Base-by-base conservation (phyloP, 2,888 invertebrate genomes). In the Athetis lepigone region DNA sequence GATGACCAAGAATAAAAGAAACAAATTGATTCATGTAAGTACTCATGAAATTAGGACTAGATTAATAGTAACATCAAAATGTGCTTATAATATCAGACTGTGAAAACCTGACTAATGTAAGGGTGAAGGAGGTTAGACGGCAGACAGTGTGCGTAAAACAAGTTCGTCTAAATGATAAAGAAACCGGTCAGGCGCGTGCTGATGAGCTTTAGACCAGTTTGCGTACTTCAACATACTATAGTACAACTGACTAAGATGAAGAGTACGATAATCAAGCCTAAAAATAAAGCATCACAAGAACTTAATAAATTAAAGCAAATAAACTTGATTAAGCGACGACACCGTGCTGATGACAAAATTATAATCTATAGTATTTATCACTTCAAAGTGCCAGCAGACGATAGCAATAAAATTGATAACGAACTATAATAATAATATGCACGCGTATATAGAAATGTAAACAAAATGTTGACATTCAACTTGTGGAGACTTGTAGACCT, bases 391-490 rank as follows among this genome's bases (percentile, higher is more conserved):
- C 39, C 29, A 54, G 25, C 39, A 77, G 59, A 78, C 27, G 65
- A 78, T 43, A 70, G n/a, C 49, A 51, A 55, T 75, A 63, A 70
- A 66, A 69, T 50, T 64, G 67, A 76, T 64, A 64, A 62, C 50
- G 40, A 55, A 47, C 42, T 62, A 58, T 52, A 70, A 60, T 70
- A 50, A 60, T 51, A 60, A 75, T 54, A 70, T 62, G 57, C 49
- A 66, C 50, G 23, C 83, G 81, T 75, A 75, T 79, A 82, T 76
- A 83, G 64, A 87, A 88, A 90, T 86, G 86, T 92, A 91, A 90
- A 93, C 92, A 93, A 89, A 92, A 85, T 87, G 85, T 87, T 91
- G 92, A 90, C 91, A 93, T 93, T 94, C 90, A 92, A 92, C 89
- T 90, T 90, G 87, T 82, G 16, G 83, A 81, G 85, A 89, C 92